These are phyloP conservation scores for Phaonia tiefii DNA, from an alignment of 2,888 invertebrate genomes.

Conservation along the genomic window DNA sequence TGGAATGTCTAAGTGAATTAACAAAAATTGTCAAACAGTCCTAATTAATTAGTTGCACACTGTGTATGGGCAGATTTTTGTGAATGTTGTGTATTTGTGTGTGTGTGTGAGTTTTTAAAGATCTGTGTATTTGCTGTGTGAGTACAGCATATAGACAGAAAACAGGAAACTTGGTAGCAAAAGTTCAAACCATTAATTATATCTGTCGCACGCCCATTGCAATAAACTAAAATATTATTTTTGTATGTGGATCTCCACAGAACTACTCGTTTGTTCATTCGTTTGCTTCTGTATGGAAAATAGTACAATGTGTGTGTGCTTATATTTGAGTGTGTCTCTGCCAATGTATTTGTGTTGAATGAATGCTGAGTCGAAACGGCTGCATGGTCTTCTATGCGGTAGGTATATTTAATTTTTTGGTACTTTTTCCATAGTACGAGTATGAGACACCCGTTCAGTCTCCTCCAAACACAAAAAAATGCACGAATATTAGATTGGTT, in stretches of 20 bases:
- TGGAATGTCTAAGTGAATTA: no score
- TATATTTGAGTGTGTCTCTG: slow-evolving; percentile 9
- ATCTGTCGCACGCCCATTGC: slow-evolving; percentile 70
- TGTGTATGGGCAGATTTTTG: neutral
- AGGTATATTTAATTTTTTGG: neutral
- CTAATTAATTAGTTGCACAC: neutral
- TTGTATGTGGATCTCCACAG: slow-evolving; percentile 35
- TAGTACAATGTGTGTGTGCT: slow-evolving; percentile 2
- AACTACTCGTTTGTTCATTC: neutral
- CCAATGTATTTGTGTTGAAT: slow-evolving; percentile 4
- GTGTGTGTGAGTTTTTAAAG: no score
- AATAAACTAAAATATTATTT: slow-evolving; percentile 67
- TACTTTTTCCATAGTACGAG: neutral
- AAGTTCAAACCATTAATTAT: slow-evolving; percentile 72
- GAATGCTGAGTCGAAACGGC: slow-evolving; percentile 1
- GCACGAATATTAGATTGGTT: slow-evolving; percentile 27
- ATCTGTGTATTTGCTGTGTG: slow-evolving; percentile 18
- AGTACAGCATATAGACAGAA: slow-evolving; percentile 61
- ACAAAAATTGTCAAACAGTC: neutral
- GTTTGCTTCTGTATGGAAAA: slow-evolving; percentile 34
- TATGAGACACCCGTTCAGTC: neutral
- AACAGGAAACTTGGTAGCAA: slow-evolving; percentile 68
- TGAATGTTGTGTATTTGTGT: neutral
- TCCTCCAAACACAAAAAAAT: slow-evolving; percentile 2
- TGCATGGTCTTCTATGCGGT: slow-evolving; percentile 6